Evolutionary conservation across 1,140 invertebrate genomes (phyloP).

Genomic region (Ostrea denselamellosa): DNA sequence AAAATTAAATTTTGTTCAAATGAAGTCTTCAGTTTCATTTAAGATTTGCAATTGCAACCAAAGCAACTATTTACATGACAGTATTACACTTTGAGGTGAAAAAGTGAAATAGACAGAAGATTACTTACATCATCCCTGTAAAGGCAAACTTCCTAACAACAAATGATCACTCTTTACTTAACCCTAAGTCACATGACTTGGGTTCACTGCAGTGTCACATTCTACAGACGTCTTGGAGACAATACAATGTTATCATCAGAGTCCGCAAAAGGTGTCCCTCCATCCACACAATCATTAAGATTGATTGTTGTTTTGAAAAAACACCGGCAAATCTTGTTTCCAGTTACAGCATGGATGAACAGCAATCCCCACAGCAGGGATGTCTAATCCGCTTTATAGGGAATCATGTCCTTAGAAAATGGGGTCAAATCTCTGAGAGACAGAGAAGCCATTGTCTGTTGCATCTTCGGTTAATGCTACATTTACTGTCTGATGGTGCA

Average conservation of each 20-base stretch:
- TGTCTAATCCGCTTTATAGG: not conserved
- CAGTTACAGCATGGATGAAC: not conserved
- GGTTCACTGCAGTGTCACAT: not conserved
- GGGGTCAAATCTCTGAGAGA: not conserved
- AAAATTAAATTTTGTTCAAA: too few relatives aligned
- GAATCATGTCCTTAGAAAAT: not conserved
- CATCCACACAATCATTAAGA: constrained; percentile 27
- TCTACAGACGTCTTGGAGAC: not conserved
- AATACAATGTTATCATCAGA: constrained; percentile 25
- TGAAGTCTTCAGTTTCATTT: too few relatives aligned
- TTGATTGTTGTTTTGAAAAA: constrained; percentile 31
- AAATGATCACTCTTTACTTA: not conserved
- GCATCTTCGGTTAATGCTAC: too few relatives aligned
- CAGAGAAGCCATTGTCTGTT: not conserved
- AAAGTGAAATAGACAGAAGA: too few relatives aligned
- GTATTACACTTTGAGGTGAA: too few relatives aligned
- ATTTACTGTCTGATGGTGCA: too few relatives aligned
- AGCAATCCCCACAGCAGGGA: constrained; percentile 20
- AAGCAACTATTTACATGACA: too few relatives aligned
- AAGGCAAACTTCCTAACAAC: not conserved
- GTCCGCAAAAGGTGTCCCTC: constrained; percentile 16
- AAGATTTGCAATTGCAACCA: too few relatives aligned
- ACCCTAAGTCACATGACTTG: not conserved
- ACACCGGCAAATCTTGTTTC: constrained; percentile 2
- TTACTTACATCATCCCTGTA: not conserved